phyloP scores from a whole-genome alignment of 2,113 vertebrate genomes.

The Candoia aspera region DNA sequence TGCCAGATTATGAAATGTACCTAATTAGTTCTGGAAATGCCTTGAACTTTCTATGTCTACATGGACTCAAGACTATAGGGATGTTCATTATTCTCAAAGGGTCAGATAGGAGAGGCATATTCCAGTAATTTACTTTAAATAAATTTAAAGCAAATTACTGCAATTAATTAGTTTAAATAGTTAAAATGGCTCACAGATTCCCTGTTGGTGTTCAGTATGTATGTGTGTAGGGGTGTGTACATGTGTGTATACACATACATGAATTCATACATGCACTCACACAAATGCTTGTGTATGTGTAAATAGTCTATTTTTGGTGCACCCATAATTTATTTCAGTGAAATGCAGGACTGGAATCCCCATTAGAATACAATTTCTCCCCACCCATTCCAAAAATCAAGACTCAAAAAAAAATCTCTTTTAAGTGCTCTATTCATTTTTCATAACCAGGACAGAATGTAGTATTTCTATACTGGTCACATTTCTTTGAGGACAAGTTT shows the following conservation, averaged over 20 bases:
- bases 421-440: neutral
- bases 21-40: neutral
- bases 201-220: neutral
- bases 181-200: neutral
- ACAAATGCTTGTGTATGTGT: neutral
- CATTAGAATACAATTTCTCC: neutral
- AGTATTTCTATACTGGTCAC: neutral
- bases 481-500: neutral
- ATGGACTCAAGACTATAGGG: neutral
- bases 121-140: neutral
- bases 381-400: neutral
- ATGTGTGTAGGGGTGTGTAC: neutral
- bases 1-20: neutral
- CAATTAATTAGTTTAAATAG: too few species aligned
- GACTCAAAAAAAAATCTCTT: neutral
- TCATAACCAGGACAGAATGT: neutral
- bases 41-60: neutral
- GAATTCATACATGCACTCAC: too few species aligned
- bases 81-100: neutral
- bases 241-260: neutral
- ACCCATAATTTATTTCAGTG: neutral
- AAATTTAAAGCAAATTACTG: too few species aligned
- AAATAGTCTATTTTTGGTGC: neutral
- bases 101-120: neutral
- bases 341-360: neutral